These are phyloP conservation scores for Vireo griseus DNA, from an alignment of 2,797 vertebrate species.

Conservation along the genomic window DNA sequence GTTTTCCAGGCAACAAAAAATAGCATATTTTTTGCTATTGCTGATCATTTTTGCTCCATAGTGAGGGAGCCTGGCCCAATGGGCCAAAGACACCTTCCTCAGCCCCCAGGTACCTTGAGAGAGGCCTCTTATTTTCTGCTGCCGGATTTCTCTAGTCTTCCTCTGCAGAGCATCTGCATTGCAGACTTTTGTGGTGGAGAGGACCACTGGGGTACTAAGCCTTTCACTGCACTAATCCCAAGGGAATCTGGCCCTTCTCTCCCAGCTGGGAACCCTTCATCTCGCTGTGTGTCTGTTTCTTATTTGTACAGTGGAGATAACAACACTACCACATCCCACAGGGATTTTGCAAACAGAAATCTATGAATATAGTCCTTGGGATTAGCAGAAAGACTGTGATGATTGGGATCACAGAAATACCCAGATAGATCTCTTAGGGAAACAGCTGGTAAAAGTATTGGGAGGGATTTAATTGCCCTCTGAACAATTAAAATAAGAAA, in stretches of 20 bases:
- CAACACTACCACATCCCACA: fast-evolving
- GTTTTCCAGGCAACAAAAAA: neutral
- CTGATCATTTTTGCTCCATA: neutral
- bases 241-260: neutral
- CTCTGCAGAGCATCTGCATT: neutral
- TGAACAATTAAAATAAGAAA: constrained; percentile 45
- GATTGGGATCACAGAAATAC: neutral
- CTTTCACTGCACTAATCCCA: neutral
- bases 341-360: constrained; percentile 10
- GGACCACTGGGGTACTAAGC: neutral
- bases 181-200: neutral
- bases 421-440: neutral
- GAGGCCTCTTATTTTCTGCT: neutral
- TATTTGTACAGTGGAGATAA: constrained; percentile 22
- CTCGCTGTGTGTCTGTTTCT: neutral
- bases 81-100: neutral
- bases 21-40: neutral
- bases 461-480: constrained; percentile 19
- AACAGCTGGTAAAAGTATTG: constrained; percentile 13
- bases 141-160: neutral
- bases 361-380: neutral
- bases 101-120: neutral
- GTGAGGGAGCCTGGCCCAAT: fast-evolving
- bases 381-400: constrained; percentile 5
- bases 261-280: neutral